A percentile compares a stretch with the other conserved stretches of the same genome.
Conservation (phyloP, 2,888 invertebrate species). For the Drosophila anomelani region DNA sequence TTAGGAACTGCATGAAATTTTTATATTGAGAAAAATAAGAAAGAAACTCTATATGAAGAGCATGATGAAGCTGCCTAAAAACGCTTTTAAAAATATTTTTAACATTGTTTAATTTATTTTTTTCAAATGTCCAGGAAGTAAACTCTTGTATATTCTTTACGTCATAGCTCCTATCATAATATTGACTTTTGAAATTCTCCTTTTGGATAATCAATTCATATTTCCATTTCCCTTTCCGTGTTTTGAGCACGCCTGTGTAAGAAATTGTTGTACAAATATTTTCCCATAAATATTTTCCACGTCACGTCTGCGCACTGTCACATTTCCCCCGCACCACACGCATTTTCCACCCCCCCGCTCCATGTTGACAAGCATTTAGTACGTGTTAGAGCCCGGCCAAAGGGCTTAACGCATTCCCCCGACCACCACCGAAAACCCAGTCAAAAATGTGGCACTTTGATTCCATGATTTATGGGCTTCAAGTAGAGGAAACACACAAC, state of each 20-base stretch:
- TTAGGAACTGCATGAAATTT: not conserved
- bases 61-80: not conserved
- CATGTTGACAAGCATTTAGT: conserved; percentile 62
- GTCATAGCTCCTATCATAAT: not conserved
- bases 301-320: conserved; percentile 57
- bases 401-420: conserved; percentile 69
- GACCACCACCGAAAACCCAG: conserved; percentile 11
- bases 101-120: not conserved
- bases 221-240: conserved; percentile 14
- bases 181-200: conserved; percentile 7
- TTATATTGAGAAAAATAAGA: too few species aligned
- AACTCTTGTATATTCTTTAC: not conserved
- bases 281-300: conserved; percentile 35
- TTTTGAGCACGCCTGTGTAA: not conserved
- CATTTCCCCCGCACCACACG: not conserved
- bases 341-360: not conserved
- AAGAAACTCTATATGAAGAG: too few species aligned
- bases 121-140: not conserved
- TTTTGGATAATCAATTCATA: conserved; percentile 23
- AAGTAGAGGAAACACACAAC: conserved; percentile 41
- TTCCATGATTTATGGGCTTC: conserved; percentile 75
- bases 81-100: not conserved
- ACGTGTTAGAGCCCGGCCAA: conserved; percentile 72
- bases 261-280: conserved; percentile 40
- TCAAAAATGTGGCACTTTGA: conserved; percentile 74